Evolutionary conservation across 2,888 invertebrate genomes (phyloP), one percentile per base, ranked within the genome.

Genomic region (Caenorhabditis sp.): DNA sequence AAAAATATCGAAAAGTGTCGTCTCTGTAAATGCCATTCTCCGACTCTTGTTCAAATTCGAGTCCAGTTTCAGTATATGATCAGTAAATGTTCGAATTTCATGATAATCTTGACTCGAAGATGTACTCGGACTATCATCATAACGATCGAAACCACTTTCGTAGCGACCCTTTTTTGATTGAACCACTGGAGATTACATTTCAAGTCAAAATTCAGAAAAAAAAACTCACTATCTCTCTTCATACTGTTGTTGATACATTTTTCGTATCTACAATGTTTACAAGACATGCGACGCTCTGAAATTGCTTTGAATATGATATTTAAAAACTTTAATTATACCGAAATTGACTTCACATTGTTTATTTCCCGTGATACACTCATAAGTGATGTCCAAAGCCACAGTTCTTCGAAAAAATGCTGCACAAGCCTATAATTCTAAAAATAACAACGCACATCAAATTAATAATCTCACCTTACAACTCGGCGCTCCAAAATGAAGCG

Each of bases 341-440:
- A 27, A 58, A 52, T 74, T 64, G 4, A 74, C 59, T 21, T 74
- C 69, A 53, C 74, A 74, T 10, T 67, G 8, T 1, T 25, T 36
- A 20, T 54, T 59, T 0, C 69, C 73, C 5, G 63, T 54, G 38
- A 74, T 69, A 38, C 74, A 74, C 1, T 74, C 69, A 60, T 74
- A 74, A 3, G 57, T 53, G 53, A 74, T 69, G 8, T 74, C 62
- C n/a, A 74, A 31, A 0, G 74, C 69, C 4, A 74, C 74, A 2
- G 74, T 74, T 7, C 74, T 57, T 17, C 69, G 59, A 60, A 74
- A 74, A 52, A 74, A 74, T 17, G 74, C 74, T 20, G 74, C 74
- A 53, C 74, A 74, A 1, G 74, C 74, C 64, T n/a, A n/a, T n/a
- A n/a, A n/a, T n/a, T n/a, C n/a, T n/a, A n/a, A n/a, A n/a, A n/a